A percentile compares a stretch with the other conserved stretches of the same genome.
Evolutionary conservation across 1,140 invertebrate species (phyloP).

Genomic region (Sesamia nonagrioides): DNA sequence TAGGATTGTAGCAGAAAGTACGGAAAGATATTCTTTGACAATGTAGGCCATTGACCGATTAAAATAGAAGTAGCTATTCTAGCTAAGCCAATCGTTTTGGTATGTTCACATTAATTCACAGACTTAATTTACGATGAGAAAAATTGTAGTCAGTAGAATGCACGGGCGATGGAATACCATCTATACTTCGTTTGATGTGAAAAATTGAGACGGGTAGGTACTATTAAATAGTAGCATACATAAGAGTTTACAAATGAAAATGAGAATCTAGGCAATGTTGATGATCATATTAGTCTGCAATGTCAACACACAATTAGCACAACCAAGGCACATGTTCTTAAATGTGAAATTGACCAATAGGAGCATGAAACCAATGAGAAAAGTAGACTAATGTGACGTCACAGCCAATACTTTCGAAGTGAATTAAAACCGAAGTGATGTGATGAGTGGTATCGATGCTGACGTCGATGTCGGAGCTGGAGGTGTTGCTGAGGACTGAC

Average conservation of each 20-base stretch:
- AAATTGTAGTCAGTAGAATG: slow-evolving; percentile 8
- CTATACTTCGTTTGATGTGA: not conserved
- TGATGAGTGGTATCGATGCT: slow-evolving; percentile 59
- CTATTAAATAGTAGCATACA: not conserved
- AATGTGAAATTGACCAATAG: not conserved
- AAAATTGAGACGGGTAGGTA: not conserved
- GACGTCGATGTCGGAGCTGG: slow-evolving; percentile 67
- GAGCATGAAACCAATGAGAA: too few species aligned
- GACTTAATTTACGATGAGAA: slow-evolving; percentile 28
- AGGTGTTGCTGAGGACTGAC: slow-evolving; percentile 68
- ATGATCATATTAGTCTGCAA: not conserved
- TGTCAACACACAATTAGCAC: not conserved
- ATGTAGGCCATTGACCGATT: not conserved
- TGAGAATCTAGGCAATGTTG: not conserved
- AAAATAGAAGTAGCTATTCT: not conserved
- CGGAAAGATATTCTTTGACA: not conserved
- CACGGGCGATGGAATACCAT: not conserved
- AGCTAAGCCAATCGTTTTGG: not conserved
- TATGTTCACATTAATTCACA: slow-evolving; percentile 4
- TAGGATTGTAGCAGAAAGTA: not conserved
- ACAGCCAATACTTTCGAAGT: not conserved
- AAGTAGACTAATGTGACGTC: not conserved
- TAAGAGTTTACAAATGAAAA: not conserved
- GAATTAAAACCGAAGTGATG: slow-evolving; percentile 9
- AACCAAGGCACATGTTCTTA: not conserved